Evolutionary conservation across 2,888 invertebrate species (phyloP), one percentile per base, ranked within the genome.

Genomic region (Clanis bilineata): DNA sequence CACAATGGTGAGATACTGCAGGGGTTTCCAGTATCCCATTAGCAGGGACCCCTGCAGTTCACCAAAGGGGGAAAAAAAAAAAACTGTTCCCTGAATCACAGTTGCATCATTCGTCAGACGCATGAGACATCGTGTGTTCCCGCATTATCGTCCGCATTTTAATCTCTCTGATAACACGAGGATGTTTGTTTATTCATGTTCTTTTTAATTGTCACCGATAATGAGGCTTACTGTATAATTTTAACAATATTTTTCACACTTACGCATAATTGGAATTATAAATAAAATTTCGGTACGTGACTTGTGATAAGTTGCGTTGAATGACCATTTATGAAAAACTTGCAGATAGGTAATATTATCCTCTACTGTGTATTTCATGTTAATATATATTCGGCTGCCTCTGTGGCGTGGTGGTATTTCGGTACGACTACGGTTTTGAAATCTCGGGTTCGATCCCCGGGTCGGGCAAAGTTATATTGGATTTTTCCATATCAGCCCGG

Each of bases 51-150:
- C n/a, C n/a, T n/a, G n/a, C n/a, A n/a, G n/a, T n/a, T n/a, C n/a
- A n/a, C n/a, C n/a, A n/a, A n/a, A n/a, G n/a, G n/a, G n/a, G n/a
- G n/a, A n/a, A n/a, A n/a, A n/a, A n/a, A n/a, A n/a, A 9, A 36
- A 10, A 36, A 10, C 6, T 36, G 2, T 7, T 12, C 12, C 10
- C 10, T 45, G 28, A 51, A n/a, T 56, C 38, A 38, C 18, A 2
- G 21, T 21, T 43, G 45, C 21, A 38, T 22, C 55, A 39, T 23
- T 56, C 55, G 22, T n/a, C 12, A 56, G 55, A 38, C 55, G 36
- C 55, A 56, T 56, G 54, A 56, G 55, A 56, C 55, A 15, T 23
- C 22, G 55, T n/a, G 21, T 38, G 38, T 56, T 39, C 38, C 39
- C 21, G 6, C 15, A 22, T 23, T 36, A 2, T n/a, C n/a, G 18